Evolutionary conservation across 2,888 invertebrate genomes (phyloP), one percentile per base, ranked within the genome.

Genomic region (Epistrophe eligans): DNA sequence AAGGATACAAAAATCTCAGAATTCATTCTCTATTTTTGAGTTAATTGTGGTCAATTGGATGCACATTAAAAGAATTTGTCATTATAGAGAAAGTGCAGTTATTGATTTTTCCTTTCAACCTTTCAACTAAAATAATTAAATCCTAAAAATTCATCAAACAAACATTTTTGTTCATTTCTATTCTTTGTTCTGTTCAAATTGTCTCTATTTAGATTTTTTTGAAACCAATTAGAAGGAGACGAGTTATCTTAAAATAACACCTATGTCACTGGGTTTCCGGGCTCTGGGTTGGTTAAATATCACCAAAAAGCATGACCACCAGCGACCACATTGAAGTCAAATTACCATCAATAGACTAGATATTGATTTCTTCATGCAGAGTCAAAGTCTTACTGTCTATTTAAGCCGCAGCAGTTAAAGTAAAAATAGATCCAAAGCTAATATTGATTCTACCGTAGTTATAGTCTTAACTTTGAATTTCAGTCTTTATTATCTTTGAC

Each of bases 381-480:
- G 1, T 13, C 13, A 5, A 1, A 52, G 10, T 50, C 24, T 28
- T 6, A 13, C 11, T 32, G 7, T 5, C 15, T 28, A 19, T 72
- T 40, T 57, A 50, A 6, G 24, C 32, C 48, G 38, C 28, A 83
- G 24, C 38, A n/a, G 62, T 57, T 45, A 77, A 77, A 82, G 77
- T 77, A 67, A 52, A 82, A 52, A 24, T 55, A 77, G 35, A 64
- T 58, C 38, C 66, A 28, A 77, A 77, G 72, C 71, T 73, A 73
- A 82, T 73, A 77, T 77, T 82, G 72, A 77, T 60, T 77, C 58
- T 66, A 58, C 58, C 15, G 28, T n/a, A 28, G 52, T 28, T 24
- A 24, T 35, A 35, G 4, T 58, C 4, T 38, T n/a, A n/a, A 15
- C 55, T 17, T 72, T 64, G 35, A 40, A 35, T 64, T 60, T 64